These are phyloP conservation scores for Xanthostigma xanthostigma DNA, from an alignment of 2,888 invertebrate genomes.

Conservation along the genomic window DNA sequence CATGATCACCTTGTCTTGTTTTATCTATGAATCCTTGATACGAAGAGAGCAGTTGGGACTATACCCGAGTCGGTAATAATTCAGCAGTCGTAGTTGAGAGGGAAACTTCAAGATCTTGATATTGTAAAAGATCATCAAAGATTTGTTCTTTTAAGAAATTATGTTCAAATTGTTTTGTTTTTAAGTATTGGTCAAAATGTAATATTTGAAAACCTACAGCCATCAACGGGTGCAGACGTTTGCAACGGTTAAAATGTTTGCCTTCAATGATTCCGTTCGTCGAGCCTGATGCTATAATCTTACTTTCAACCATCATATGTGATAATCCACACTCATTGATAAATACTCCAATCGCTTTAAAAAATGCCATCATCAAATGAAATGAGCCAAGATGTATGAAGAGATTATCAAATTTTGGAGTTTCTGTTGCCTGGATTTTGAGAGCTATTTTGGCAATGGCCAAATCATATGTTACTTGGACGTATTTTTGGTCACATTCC, in stretches of 20 bases:
- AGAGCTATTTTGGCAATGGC: conserved; percentile 18
- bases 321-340: conserved; percentile 17
- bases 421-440: conserved; percentile 16
- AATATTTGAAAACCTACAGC: conserved; percentile 15
- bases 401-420: conserved; percentile 18
- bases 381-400: conserved; percentile 23
- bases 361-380: conserved; percentile 19
- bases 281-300: conserved; percentile 18
- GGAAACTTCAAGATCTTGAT: too few relatives aligned
- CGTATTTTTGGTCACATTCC: conserved; percentile 14
- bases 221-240: conserved; percentile 14
- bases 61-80: conserved; percentile 6
- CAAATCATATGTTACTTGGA: conserved; percentile 20
- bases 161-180: conserved; percentile 4
- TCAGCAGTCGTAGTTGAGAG: conserved; percentile 4
- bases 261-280: conserved; percentile 15
- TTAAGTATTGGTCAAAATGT: conserved; percentile 11
- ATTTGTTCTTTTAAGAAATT: conserved; percentile 11
- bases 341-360: conserved; percentile 19
- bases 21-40: conserved; percentile 10
- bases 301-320: conserved; percentile 14
- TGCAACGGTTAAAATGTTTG: conserved; percentile 20
- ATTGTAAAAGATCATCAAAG: conserved; percentile 8
- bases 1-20: conserved; percentile 16
- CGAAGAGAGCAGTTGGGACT: conserved; percentile 5